Percentiles rank a stretch among this genome's conserved stretches.
Conservation (phyloP, 2,113 vertebrate genomes). For the Protobothrops flavoviridis region DNA sequence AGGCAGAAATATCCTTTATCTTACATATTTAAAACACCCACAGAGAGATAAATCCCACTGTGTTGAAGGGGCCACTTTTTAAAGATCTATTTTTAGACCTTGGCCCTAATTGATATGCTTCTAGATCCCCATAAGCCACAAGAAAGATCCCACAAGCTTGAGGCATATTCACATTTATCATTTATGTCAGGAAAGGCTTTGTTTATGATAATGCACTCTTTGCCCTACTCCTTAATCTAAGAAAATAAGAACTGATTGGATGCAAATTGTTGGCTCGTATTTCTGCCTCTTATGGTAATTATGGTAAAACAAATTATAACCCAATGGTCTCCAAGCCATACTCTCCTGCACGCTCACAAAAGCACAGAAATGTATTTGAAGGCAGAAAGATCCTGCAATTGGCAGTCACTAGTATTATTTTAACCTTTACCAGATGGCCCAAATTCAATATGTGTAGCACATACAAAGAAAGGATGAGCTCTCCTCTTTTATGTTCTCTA, state of each 20-base stretch:
- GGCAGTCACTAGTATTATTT: not conserved
- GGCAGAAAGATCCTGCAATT: conserved; percentile 9
- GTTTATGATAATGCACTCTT: not conserved
- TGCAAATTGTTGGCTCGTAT: rapidly evolving
- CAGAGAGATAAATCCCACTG: not conserved
- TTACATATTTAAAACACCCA: not conserved
- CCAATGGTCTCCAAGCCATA: conserved; percentile 39
- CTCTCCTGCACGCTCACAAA: conserved; percentile 56
- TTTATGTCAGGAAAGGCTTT: not conserved
- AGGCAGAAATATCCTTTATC: not conserved
- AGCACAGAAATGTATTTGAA: conserved; percentile 8
- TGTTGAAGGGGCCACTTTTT: not conserved
- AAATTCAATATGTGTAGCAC: not conserved
- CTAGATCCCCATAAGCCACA: not conserved
- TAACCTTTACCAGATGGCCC: not conserved
- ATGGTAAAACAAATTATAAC: conserved; percentile 19
- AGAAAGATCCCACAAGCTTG: not conserved
- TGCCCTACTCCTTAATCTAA: conserved; percentile 33
- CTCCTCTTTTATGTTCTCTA: not conserved
- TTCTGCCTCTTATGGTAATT: conserved; percentile 42
- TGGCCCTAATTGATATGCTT: not conserved
- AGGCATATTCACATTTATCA: not conserved
- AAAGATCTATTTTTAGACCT: not conserved
- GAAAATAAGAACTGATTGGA: not conserved
- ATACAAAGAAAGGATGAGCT: not conserved